These are phyloP conservation scores for Odontothrips loti DNA, from an alignment of 2,888 invertebrate species.

Conservation along the genomic window DNA sequence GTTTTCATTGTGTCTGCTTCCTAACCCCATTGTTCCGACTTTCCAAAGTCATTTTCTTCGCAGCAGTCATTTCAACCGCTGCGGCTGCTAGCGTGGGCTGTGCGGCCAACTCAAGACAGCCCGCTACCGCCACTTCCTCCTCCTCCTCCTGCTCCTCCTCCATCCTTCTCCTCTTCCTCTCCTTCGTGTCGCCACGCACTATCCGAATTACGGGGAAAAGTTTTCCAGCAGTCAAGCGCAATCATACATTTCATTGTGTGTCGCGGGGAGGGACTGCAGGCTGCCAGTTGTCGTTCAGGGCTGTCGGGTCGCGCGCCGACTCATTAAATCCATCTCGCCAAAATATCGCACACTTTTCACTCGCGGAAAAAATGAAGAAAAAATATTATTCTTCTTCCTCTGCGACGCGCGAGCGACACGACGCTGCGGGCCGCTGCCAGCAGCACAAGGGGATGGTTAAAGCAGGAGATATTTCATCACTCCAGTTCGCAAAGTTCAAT, in stretches of 20 bases:
- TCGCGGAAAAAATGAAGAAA: not conserved
- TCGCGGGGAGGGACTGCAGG: not conserved
- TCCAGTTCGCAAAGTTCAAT: constrained; percentile 2
- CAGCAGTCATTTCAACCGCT: constrained; percentile 7
- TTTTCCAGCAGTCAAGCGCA: not conserved
- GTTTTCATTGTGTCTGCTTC: constrained; percentile 26
- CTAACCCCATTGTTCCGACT: constrained; percentile 26
- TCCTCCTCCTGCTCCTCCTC: not conserved
- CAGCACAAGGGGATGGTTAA: not conserved
- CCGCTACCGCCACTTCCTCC: not conserved
- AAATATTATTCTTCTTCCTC: not conserved
- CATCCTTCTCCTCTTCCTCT: not conserved
- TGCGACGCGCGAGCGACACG: not conserved
- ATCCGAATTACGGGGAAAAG: constrained; percentile 11
- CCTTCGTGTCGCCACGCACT: not conserved
- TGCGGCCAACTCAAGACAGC: constrained; percentile 24
- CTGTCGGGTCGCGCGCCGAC: not conserved
- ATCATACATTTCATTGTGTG: not conserved
- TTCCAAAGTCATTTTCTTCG: constrained; percentile 26
- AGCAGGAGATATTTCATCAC: not conserved
- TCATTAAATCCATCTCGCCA: too few relatives aligned
- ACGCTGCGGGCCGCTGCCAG: not conserved
- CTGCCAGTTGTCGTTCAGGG: not conserved
- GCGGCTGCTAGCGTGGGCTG: not conserved
- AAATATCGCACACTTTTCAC: not conserved